These are phyloP conservation scores for Cydia pomonella DNA, from an alignment of 1,140 invertebrate genomes.

Conservation along the genomic window DNA sequence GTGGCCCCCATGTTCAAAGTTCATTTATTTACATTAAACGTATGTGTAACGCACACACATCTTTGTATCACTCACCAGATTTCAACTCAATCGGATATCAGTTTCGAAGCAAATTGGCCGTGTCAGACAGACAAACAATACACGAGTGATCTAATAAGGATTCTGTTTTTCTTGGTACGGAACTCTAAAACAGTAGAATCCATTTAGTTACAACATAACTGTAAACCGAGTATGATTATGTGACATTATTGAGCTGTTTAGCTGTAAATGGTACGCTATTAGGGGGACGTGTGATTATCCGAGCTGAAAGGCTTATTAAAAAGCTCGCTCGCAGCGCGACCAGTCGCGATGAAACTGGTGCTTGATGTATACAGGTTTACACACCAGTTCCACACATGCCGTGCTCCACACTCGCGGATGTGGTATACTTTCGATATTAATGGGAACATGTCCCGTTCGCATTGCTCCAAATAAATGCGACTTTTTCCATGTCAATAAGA, in stretches of 20 bases:
- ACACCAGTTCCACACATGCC: conserved; percentile 56
- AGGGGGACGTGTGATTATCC: conserved; percentile 41
- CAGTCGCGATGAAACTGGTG: conserved; percentile 64
- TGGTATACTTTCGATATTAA: conserved; percentile 73
- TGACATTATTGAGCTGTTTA: conserved; percentile 32
- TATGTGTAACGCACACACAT: too few species aligned
- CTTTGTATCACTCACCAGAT: too few species aligned
- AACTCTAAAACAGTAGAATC: neutral
- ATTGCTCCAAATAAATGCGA: conserved; percentile 48
- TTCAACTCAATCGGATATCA: too few species aligned
- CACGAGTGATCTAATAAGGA: too few species aligned
- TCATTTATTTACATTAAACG: too few species aligned
- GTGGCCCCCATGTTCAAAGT: too few species aligned
- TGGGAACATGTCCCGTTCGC: conserved; percentile 62
- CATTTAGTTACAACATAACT: conserved; percentile 20
- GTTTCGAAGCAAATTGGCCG: too few species aligned
- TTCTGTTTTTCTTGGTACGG: neutral
- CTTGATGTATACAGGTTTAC: conserved; percentile 63
- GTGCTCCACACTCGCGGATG: conserved; percentile 63
- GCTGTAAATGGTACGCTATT: conserved; percentile 31
- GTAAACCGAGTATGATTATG: conserved; percentile 19
- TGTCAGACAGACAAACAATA: too few species aligned
- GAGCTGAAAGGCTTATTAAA: conserved; percentile 53
- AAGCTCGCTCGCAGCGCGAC: conserved; percentile 55
- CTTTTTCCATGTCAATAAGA: conserved; percentile 10